These are phyloP conservation scores for Lepidostoma basale DNA, from an alignment of 1,140 invertebrate genomes.

Conservation along the genomic window DNA sequence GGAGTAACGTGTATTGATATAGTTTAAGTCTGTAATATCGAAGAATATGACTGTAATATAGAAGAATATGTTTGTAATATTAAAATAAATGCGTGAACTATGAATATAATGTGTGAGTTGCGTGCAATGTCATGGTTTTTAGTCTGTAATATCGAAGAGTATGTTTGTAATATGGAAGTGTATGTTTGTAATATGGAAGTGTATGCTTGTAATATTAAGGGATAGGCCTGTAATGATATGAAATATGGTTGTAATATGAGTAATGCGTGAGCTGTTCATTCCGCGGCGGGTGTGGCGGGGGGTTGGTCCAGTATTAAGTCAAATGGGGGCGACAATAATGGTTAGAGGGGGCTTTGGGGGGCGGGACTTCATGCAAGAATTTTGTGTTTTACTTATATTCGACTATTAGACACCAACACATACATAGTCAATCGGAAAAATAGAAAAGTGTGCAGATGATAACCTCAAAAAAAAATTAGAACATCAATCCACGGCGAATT, in stretches of 20 bases:
- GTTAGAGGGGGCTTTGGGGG: too few species aligned
- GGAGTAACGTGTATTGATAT: too few species aligned
- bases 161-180: background rate
- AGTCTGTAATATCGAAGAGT: background rate
- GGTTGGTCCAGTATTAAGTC: too few species aligned
- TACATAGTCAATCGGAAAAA: background rate
- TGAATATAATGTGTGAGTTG: too few species aligned
- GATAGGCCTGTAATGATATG: background rate
- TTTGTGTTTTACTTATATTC: conserved; percentile 23
- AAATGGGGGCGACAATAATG: conserved; percentile 4
- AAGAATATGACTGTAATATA: too few species aligned
- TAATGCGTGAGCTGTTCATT: conserved; percentile 24
- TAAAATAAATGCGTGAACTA: too few species aligned
- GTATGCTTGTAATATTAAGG: background rate
- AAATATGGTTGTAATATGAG: too few species aligned
- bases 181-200: background rate
- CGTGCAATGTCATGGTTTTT: background rate
- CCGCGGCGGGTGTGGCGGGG: background rate
- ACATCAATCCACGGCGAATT: too few species aligned
- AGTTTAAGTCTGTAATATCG: too few species aligned
- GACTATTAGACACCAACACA: too few species aligned
- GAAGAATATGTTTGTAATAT: too few species aligned
- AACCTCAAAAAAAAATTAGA: background rate
- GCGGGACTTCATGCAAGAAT: conserved; percentile 14
- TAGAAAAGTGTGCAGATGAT: background rate